Evolutionary conservation across 92 coral and sea anemone species (phyloP).

Genomic region (Actinernus sp.): DNA sequence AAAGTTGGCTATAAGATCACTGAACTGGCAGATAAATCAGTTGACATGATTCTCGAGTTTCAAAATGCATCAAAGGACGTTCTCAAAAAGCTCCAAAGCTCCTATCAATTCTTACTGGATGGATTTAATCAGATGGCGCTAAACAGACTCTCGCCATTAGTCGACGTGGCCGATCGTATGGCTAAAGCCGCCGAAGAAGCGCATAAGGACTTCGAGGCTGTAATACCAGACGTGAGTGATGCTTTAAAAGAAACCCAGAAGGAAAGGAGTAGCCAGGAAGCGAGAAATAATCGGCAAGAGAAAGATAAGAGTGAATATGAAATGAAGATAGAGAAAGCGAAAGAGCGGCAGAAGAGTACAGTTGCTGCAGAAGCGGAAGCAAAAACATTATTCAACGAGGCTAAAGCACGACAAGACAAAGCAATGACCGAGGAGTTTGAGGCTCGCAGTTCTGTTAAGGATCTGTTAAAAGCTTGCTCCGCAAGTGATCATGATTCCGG

Average conservation of each 20-base stretch:
- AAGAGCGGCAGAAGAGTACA: conserved; percentile 20
- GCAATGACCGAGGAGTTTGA: no score
- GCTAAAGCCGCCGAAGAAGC: conserved; percentile 67
- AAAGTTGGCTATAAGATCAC: conserved; percentile 67
- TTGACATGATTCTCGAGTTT: conserved; percentile 58
- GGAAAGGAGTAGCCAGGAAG: conserved; percentile 41
- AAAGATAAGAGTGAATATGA: background rate
- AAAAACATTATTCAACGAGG: conserved; percentile 27
- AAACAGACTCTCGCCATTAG: conserved; percentile 45
- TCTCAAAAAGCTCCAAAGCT: conserved; percentile 53
- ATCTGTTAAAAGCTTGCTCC: no score
- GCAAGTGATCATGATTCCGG: no score
- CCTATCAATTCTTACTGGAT: conserved; percentile 50
- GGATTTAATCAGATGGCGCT: conserved; percentile 73
- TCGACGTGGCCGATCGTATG: conserved; percentile 47
- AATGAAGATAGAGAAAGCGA: conserved; percentile 19
- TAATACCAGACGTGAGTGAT: conserved; percentile 51
- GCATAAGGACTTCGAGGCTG: conserved; percentile 58
- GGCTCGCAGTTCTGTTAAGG: no score
- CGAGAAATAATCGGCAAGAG: conserved; percentile 5
- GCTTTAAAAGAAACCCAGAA: conserved; percentile 60
- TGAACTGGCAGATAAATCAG: conserved; percentile 74
- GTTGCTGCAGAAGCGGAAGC: conserved; percentile 50
- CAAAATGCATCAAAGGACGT: conserved; percentile 46
- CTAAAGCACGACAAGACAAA: conserved; percentile 48